These are phyloP conservation scores for Siderastrea siderea DNA, from an alignment of 92 coral and sea anemone species.

Conservation along the genomic window DNA sequence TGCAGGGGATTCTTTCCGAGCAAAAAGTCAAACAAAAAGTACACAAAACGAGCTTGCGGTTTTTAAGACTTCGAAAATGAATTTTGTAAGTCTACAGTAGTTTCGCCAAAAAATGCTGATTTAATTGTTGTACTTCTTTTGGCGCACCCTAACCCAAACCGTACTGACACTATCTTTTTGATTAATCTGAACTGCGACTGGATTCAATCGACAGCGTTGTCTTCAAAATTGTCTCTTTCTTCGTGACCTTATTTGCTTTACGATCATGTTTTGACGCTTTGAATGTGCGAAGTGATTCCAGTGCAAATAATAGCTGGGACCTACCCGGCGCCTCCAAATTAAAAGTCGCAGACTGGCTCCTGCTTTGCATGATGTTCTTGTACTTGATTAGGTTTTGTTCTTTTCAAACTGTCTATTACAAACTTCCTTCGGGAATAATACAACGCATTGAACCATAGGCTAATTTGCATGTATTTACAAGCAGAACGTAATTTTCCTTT, in stretches of 20 bases:
- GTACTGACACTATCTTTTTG: not conserved
- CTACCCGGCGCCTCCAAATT: constrained; percentile 17
- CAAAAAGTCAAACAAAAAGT: not conserved
- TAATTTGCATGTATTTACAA: constrained; percentile 32
- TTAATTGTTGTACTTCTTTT: no score
- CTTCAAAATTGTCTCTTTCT: not conserved
- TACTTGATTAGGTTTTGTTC: not conserved
- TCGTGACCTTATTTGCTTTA: constrained; percentile 15
- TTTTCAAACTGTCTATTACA: not conserved
- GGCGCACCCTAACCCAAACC: not conserved
- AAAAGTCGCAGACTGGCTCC: not conserved
- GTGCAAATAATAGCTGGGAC: constrained; percentile 24
- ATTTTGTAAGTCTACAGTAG: no score
- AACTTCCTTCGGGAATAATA: not conserved
- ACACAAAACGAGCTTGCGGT: no score
- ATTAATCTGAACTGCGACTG: not conserved
- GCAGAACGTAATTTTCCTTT: constrained; percentile 37
- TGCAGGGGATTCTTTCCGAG: not conserved
- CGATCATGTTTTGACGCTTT: constrained; percentile 19
- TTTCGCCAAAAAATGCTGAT: no score
- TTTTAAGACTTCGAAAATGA: no score
- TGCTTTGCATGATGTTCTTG: not conserved
- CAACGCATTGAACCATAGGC: constrained; percentile 2
- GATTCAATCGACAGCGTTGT: not conserved
- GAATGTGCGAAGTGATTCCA: constrained; percentile 19